Evolutionary conservation across 2,888 invertebrate genomes (phyloP), one percentile per base, ranked within the genome.

Genomic region (Andrena flavipes): DNA sequence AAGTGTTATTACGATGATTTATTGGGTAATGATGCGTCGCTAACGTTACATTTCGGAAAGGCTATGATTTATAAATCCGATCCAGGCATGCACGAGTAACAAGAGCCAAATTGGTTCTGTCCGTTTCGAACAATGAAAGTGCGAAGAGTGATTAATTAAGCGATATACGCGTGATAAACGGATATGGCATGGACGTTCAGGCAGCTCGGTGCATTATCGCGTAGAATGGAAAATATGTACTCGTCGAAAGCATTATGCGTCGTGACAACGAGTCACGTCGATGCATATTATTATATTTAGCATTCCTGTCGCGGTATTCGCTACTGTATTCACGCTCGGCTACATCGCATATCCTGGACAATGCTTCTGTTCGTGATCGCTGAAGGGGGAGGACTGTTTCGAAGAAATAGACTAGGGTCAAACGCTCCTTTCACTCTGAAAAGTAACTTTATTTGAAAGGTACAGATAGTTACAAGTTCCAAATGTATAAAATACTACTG

Each of bases 61-160:
- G 65, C 59, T 68, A 64, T 42, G 51, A 59, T 48, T 48, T 48
- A 56, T 56, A 62, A 74, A 80, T 70, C 54, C 60, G 54, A 74
- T 65, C 65, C 64, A 42, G 60, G 63, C 64, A 74, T 60, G 10
- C 80, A 13, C 70, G 70, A 82, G 74, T 67, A 74, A 70, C 80
- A 73, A 74, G 73, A 70, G 73, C 74, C 56, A 80, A 82, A 82
- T 82, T 82, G 81, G 64, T 80, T 74, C 74, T 74, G 80, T 80
- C 80, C 81, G 74, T 80, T 74, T 82, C 35, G 80, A 70, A 74
- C 81, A 80, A 80, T 80, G 74, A 80, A 80, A 82, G 64, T 54
- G 73, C 72, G 60, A 82, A 82, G 80, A 70, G 74, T 82, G 81
- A 82, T 82, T 82, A 74, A 80, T 82, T 80, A 82, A 82, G 70